Conservation (phyloP, 2,113 vertebrate genomes). For the Sarotherodon lohbergeri region DNA sequence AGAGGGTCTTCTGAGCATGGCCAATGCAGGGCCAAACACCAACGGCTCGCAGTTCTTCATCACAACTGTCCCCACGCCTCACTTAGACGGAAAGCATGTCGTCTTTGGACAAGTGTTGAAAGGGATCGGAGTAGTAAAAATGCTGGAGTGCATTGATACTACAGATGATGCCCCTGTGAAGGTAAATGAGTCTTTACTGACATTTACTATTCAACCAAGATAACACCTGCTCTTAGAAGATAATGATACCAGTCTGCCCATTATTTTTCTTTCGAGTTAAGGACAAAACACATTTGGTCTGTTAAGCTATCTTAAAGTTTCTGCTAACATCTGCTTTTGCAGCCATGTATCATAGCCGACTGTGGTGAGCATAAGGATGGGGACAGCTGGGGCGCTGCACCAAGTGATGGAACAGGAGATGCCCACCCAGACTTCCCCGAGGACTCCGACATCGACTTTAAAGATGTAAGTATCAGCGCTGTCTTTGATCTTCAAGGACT, state of each 20-base stretch:
- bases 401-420: slow-evolving; percentile 84
- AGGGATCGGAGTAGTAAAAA: slow-evolving; percentile 86
- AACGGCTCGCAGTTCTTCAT: slow-evolving; percentile 98
- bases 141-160: slow-evolving; percentile 83
- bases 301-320: background rate
- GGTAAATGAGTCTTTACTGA: slow-evolving; percentile 13
- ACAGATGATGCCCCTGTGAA: slow-evolving; percentile 79
- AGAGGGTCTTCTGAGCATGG: slow-evolving; percentile 92
- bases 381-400: slow-evolving; percentile 78
- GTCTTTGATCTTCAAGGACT: slow-evolving; percentile 11
- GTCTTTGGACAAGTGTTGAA: slow-evolving; percentile 92
- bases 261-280: background rate
- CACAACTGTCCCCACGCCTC: slow-evolving; percentile 88
- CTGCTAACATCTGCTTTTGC: background rate
- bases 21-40: slow-evolving; percentile 88
- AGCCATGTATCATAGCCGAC: slow-evolving; percentile 86
- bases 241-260: background rate
- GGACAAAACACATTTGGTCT: background rate
- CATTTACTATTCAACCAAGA: background rate
- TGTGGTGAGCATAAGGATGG: slow-evolving; percentile 88
- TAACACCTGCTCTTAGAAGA: background rate
- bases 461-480: slow-evolving; percentile 76
- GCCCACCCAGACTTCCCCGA: slow-evolving; percentile 88
- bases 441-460: slow-evolving; percentile 86
- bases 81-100: slow-evolving; percentile 91